Evolutionary conservation across 2,113 vertebrate genomes (phyloP).

Genomic region (Pachycephala philippinensis): DNA sequence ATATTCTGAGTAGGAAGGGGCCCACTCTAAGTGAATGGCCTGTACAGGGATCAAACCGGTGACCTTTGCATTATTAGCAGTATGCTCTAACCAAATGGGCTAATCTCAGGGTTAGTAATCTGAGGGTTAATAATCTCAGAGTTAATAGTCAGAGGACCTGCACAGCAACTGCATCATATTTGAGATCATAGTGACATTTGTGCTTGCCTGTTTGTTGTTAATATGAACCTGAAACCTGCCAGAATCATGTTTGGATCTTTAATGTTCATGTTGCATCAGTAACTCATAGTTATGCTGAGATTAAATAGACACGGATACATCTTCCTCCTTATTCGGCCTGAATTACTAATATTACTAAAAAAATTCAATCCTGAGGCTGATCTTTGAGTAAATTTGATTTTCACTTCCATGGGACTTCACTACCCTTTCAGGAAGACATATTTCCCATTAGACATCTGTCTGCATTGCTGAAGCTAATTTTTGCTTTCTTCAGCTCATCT

Average conservation of each 20-base stretch:
- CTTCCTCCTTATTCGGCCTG: not conserved
- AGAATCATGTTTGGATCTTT: not conserved
- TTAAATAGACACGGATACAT: not conserved
- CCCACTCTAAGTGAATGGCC: not conserved
- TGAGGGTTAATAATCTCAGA: not conserved
- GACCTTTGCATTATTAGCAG: not conserved
- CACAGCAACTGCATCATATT: not conserved
- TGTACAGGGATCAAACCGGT: not conserved
- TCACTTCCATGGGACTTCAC: not conserved
- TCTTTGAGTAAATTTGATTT: conserved; percentile 7
- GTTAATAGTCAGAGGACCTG: not conserved
- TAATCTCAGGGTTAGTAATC: not conserved
- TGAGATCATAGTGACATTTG: not conserved
- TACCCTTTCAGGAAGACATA: not conserved
- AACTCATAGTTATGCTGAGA: not conserved
- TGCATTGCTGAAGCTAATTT: not conserved
- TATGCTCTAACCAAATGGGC: not conserved
- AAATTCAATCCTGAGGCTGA: not conserved
- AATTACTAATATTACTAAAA: not conserved
- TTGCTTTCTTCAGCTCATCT: not conserved
- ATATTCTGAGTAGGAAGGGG: not conserved
- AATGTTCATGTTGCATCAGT: not conserved
- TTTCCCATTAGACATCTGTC: not conserved
- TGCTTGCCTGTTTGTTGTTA: not conserved
- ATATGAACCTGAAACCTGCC: not conserved